Percentiles rank a stretch among this genome's conserved stretches.
These are phyloP conservation scores for Acanthiza pusilla DNA, from an alignment of 2,797 vertebrate species.

Conservation along the genomic window DNA sequence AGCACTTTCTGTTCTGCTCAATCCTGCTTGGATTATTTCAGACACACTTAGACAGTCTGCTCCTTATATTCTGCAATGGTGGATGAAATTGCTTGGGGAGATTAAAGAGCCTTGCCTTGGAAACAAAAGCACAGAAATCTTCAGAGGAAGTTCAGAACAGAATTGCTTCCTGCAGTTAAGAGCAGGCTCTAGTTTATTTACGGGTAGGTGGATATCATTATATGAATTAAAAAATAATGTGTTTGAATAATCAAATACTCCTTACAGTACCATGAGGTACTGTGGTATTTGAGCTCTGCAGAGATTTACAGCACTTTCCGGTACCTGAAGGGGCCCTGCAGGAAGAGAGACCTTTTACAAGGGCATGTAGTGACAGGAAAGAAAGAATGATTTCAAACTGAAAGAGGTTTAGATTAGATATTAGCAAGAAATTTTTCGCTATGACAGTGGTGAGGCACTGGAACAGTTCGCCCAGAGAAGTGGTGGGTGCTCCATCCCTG, in stretches of 20 bases:
- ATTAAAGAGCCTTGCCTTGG: background rate
- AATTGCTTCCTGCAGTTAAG: background rate
- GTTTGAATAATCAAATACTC: background rate
- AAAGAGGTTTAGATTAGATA: background rate
- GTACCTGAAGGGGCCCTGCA: background rate
- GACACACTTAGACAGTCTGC: background rate
- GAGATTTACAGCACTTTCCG: background rate
- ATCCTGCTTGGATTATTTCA: background rate
- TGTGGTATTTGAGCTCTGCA: background rate
- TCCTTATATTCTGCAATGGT: background rate
- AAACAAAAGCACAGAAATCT: background rate
- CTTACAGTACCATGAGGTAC: background rate
- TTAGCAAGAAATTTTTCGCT: background rate
- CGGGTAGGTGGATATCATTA: background rate
- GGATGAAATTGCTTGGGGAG: background rate
- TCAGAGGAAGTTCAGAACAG: background rate
- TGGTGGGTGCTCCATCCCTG: too few relatives aligned
- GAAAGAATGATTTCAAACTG: accelerated
- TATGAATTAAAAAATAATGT: background rate
- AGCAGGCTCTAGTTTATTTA: background rate
- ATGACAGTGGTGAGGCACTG: background rate
- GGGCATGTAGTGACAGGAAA: background rate
- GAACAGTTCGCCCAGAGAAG: background rate
- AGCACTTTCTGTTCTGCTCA: background rate
- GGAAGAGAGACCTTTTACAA: background rate